Evolutionary conservation across 2,797 vertebrate species (phyloP), one percentile per base, ranked within the genome.

Genomic region (Psittacula derbiana): DNA sequence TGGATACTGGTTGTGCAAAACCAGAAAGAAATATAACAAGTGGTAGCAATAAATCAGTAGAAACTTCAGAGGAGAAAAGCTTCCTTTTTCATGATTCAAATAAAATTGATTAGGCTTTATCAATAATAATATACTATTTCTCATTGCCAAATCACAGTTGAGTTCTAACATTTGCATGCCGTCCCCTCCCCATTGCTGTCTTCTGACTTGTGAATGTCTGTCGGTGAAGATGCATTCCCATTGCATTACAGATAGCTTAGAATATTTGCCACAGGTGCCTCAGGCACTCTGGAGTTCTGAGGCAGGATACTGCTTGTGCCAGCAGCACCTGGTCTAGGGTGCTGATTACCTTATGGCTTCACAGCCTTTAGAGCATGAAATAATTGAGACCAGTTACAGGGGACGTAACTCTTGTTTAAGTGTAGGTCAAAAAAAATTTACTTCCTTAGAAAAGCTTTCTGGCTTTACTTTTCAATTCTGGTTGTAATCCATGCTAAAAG

Each of bases 101-200:
- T 90, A 90, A 94, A 94, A 91, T 82, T 88, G 40, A 81, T 91
- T 67, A 73, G 72, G n/a, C 43, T 92, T 82, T 81, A 70, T 88
- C 86, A 64, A 31, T 70, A 93, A 49, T 55, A 86, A 21, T 47
- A 61, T 13, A 73, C 38, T 81, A 79, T 93, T 94, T 92, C 91
- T 92, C 70, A 72, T 64, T 84, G 80, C n/a, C 82, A 79, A 52
- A 75, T 58, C 49, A n/a, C 43, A 31, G 1, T 40, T 91, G 61
- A 72, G 17, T 91, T 82, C 28, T 86, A 53, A 74, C n/a, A 28
- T 83, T 88, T 83, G 62, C 52, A 23, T 86, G 6, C 41, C 61
- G 20, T 44, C 58, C 17, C 16, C 27, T 86, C 83, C 21, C 21
- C 66, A 15, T 38, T 76, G 28, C 27, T 58, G 19, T 49, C 46